A percentile compares a stretch with the other conserved stretches of the same genome.
Evolutionary conservation across 2,113 vertebrate genomes (phyloP).

Genomic region (Gadus chalcogrammus): DNA sequence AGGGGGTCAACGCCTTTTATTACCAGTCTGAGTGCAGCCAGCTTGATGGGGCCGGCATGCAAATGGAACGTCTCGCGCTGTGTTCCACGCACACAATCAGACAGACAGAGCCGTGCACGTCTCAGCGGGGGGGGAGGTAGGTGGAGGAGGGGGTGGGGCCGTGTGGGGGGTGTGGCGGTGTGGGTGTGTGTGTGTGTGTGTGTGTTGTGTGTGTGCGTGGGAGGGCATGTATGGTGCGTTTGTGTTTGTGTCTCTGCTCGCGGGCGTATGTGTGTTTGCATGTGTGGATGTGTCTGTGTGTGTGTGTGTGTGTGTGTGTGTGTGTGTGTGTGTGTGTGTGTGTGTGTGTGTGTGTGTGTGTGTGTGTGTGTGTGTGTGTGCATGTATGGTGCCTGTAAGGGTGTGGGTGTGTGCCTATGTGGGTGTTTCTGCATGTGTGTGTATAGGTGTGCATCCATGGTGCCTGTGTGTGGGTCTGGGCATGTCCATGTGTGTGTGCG

Average conservation of each 20-base stretch:
- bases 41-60: constrained; percentile 76
- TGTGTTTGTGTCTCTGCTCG: constrained; percentile 1
- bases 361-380: no score
- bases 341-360: no score
- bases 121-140: constrained; percentile 59
- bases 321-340: no score
- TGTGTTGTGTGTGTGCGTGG: constrained; percentile 19
- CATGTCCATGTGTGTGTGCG: constrained; percentile 21
- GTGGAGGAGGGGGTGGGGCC: constrained; percentile 35
- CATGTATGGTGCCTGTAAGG: no score
- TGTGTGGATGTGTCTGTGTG: no score
- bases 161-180: background rate
- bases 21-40: constrained; percentile 79
- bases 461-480: constrained; percentile 40
- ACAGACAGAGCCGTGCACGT: constrained; percentile 61
- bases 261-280: no score
- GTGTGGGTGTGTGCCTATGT: no score
- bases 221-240: constrained; percentile 45
- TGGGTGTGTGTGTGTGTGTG: no score
- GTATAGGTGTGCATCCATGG: no score
- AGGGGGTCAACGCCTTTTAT: constrained; percentile 84
- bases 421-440: constrained; percentile 11
- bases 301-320: no score
- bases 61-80: constrained; percentile 75
- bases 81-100: constrained; percentile 67